Evolutionary conservation across 2,888 invertebrate species (phyloP).

Genomic region (Scaptomyza polygonia): DNA sequence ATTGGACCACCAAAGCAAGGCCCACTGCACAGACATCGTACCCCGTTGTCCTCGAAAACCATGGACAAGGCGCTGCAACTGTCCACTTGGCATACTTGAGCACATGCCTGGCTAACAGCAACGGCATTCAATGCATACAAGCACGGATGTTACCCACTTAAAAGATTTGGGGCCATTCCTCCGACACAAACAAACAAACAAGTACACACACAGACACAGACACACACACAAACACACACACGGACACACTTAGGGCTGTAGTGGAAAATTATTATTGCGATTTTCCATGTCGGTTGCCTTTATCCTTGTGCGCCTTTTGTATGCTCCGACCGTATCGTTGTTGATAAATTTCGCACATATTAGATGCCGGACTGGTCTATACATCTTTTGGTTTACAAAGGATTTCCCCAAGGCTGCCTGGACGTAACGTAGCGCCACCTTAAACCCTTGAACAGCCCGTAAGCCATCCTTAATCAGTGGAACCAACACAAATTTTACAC

Average conservation of each 20-base stretch:
- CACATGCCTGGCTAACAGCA: conserved; percentile 20
- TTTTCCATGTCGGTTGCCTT: conserved; percentile 72
- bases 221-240: background rate
- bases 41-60: background rate
- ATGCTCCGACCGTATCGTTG: conserved; percentile 47
- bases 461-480: conserved; percentile 75
- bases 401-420: conserved; percentile 51
- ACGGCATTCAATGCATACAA: conserved; percentile 17
- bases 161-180: conserved; percentile 8
- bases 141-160: conserved; percentile 27
- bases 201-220: background rate
- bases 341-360: conserved; percentile 74
- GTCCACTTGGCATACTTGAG: conserved; percentile 42
- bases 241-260: conserved; percentile 22
- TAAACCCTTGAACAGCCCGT: conserved; percentile 31
- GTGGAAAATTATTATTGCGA: conserved; percentile 73
- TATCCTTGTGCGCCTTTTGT: conserved; percentile 47
- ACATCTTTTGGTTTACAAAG: conserved; percentile 65
- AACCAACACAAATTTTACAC: conserved; percentile 74
- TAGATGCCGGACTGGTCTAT: conserved; percentile 64
- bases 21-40: background rate
- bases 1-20: conserved; percentile 16
- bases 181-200: background rate
- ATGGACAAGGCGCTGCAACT: conserved; percentile 16
- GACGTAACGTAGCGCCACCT: background rate